These are phyloP conservation scores for Hyaena hyaena DNA, from an alignment of 2,113 vertebrate species.

Conservation along the genomic window DNA sequence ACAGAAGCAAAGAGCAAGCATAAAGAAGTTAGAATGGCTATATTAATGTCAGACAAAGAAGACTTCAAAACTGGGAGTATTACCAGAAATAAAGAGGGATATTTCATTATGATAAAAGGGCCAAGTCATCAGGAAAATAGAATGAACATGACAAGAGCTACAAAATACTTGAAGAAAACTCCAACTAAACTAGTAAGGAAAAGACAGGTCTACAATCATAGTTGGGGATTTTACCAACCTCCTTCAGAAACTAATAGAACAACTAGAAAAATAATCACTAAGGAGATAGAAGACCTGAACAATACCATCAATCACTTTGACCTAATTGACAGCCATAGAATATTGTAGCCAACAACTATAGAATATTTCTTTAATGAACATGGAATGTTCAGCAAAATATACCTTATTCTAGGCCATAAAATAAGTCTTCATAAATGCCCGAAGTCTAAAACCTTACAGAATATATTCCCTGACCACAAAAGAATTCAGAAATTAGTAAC, in stretches of 20 bases:
- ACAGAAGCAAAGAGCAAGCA: neutral
- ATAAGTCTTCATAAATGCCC: neutral
- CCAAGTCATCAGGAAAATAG: neutral
- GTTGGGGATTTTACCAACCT: neutral
- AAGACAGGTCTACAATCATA: neutral
- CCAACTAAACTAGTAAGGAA: neutral
- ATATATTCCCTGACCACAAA: neutral
- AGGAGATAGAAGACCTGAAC: neutral
- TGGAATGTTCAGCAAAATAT: neutral
- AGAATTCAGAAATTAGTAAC: conserved; percentile 9
- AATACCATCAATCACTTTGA: neutral
- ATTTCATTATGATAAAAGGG: conserved; percentile 18
- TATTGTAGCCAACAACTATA: neutral
- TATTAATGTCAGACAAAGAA: neutral
- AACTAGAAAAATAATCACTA: neutral
- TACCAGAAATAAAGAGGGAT: neutral
- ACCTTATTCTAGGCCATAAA: neutral
- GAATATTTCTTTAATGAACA: neutral
- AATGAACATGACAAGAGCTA: neutral
- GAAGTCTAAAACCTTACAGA: neutral
- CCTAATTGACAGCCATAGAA: neutral
- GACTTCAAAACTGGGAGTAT: neutral
- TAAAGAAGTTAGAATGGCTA: neutral
- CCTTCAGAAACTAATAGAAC: neutral
- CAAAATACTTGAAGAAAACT: neutral